phyloP scores from a whole-genome alignment of 2,888 invertebrate genomes.

The Homarus gammarus region DNA sequence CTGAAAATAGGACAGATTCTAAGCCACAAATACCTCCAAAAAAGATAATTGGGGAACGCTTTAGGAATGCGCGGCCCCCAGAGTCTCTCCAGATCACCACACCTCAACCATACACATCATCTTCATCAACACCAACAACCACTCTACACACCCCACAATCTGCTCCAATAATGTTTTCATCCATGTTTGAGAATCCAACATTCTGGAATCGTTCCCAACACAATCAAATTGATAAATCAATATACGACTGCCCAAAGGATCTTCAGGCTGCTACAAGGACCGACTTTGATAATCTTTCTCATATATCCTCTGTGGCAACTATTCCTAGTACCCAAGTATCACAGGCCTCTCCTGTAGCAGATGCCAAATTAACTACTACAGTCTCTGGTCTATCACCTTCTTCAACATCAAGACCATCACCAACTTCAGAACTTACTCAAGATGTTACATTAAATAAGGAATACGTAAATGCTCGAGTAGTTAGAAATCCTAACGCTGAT shows the following conservation, averaged over 20 bases:
- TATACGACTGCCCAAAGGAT: conserved; percentile 62
- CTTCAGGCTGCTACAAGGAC: conserved; percentile 21
- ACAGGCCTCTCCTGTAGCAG: conserved; percentile 14
- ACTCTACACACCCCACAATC: conserved; percentile 24
- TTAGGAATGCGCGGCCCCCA: conserved; percentile 4
- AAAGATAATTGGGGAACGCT: conserved; percentile 58
- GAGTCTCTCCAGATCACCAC: conserved; percentile 24
- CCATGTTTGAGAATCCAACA: conserved; percentile 22
- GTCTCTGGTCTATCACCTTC: background rate
- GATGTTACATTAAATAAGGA: conserved; percentile 46
- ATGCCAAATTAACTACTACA: background rate
- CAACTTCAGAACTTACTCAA: conserved; percentile 25
- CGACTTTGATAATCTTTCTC: conserved; percentile 24
- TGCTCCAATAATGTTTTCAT: conserved; percentile 31
- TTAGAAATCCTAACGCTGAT: conserved; percentile 44
- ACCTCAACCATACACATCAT: conserved; percentile 27
- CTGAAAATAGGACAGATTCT: conserved; percentile 20
- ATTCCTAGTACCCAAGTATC: background rate
- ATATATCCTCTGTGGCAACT: background rate
- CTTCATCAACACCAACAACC: background rate
- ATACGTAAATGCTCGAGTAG: conserved; percentile 73
- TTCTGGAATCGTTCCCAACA: conserved; percentile 17
- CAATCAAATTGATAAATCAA: conserved; percentile 40
- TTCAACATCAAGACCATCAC: conserved; percentile 22
- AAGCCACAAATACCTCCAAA: conserved; percentile 73